phyloP scores from a whole-genome alignment of 2,113 vertebrate genomes.

The Cricetomys ansorgei region DNA sequence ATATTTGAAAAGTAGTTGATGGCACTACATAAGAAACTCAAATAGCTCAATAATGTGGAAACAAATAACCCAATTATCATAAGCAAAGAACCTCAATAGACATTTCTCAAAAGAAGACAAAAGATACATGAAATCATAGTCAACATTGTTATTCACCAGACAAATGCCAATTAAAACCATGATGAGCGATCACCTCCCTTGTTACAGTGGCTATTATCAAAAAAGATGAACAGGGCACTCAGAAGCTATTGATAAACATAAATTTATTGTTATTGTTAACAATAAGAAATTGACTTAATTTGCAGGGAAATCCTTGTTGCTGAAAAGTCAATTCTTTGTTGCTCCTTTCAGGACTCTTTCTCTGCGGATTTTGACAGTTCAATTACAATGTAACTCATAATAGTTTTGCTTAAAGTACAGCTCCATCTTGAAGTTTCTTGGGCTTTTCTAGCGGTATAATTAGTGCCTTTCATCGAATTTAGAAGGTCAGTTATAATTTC shows the following conservation, averaged over 20 bases:
- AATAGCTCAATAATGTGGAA: not conserved
- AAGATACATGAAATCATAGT: not conserved
- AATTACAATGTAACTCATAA: not conserved
- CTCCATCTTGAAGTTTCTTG: not conserved
- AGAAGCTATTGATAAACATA: not conserved
- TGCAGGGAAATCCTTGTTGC: not conserved
- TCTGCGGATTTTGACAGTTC: not conserved
- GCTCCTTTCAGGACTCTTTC: not conserved
- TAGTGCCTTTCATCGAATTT: not conserved
- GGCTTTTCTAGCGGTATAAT: not conserved
- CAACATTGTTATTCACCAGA: not conserved
- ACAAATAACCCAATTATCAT: not conserved
- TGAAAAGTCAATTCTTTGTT: not conserved
- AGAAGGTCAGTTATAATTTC: not conserved
- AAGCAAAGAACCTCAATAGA: not conserved
- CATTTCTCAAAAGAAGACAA: not conserved
- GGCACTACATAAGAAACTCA: not conserved
- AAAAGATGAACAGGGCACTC: not conserved
- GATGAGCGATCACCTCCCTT: not conserved
- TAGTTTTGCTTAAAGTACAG: not conserved
- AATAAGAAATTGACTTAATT: not conserved
- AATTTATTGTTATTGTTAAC: not conserved
- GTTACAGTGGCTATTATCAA: not conserved
- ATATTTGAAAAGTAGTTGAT: not conserved
- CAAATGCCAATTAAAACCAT: not conserved